Percentiles rank a stretch among this genome's conserved stretches.
phyloP scores from a whole-genome alignment of 2,888 invertebrate genomes.

The Cataglyphis altisquamis region DNA sequence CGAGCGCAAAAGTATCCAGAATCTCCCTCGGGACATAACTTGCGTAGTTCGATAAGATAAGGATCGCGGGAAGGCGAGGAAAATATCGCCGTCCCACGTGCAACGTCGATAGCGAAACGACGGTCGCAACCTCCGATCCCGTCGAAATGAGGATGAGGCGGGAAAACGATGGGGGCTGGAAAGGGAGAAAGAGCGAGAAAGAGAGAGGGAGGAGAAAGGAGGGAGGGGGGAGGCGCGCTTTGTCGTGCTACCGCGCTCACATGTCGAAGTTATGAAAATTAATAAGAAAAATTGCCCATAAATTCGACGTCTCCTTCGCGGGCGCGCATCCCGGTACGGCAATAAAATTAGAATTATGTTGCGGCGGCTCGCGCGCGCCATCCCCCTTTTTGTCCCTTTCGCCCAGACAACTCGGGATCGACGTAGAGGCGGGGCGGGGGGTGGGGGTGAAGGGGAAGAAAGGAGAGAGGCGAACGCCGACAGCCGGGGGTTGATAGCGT shows the following conservation, averaged over 20 bases:
- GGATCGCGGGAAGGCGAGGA: slow-evolving; percentile 37
- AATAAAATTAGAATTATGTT: slow-evolving; percentile 86
- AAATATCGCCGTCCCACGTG: slow-evolving; percentile 46
- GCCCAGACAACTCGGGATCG: slow-evolving; percentile 48
- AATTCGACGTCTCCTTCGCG: slow-evolving; percentile 79
- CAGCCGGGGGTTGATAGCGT: slow-evolving; percentile 71
- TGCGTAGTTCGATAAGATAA: slow-evolving; percentile 49
- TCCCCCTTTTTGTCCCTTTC: background rate
- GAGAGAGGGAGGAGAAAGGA: slow-evolving; percentile 48
- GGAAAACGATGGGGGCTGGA: background rate
- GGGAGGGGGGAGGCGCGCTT: slow-evolving; percentile 71
- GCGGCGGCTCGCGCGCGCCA: slow-evolving; percentile 57
- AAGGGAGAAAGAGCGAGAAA: background rate
- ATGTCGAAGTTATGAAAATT: slow-evolving; percentile 86
- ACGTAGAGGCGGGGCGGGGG: slow-evolving; percentile 26
- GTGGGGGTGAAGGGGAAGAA: too few species aligned
- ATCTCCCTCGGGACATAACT: slow-evolving; percentile 68
- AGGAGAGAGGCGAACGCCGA: slow-evolving; percentile 53
- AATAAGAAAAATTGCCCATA: slow-evolving; percentile 86
- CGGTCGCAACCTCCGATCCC: background rate
- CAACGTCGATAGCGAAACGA: slow-evolving; percentile 24
- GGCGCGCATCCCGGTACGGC: slow-evolving; percentile 78
- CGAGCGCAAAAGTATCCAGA: slow-evolving; percentile 63
- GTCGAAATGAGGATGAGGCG: background rate
- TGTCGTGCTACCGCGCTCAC: slow-evolving; percentile 79